Evolutionary conservation across 2,113 vertebrate species (phyloP), one percentile per base, ranked within the genome.

Genomic region (Alouatta palliata): DNA sequence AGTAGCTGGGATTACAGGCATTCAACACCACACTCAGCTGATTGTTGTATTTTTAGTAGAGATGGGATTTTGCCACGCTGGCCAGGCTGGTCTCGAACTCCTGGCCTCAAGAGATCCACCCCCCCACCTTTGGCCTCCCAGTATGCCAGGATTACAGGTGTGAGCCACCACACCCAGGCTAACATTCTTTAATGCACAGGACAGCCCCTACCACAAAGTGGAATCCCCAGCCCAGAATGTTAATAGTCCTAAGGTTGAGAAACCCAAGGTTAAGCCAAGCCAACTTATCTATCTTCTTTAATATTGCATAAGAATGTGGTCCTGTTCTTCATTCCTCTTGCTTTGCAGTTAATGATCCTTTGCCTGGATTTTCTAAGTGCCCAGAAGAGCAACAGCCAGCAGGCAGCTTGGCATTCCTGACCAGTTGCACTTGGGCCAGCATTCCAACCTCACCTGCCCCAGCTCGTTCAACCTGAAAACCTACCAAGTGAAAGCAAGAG

Each of bases 401-500:
- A 4, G 8, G 89, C 6, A 66, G 30, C 5, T 21, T 73, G 87
- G 91, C 97, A 20, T 87, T 95, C 90, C 92, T 77, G 43, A 37
- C 35, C 10, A 7, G 13, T 13, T 25, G 32, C 77, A 45, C 64
- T 82, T 0, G 0, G 2, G 35, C 94, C 80, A 82, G 76, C 95
- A 97, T 97, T 92, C 96, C 64, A 82, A 37, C 79, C 32, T 70
- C 94, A 93, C 91, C 96, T 97, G 89, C 83, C 52, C 5, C 61
- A 70, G 96, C 95, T 97, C 77, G 64, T 92, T 92, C 56, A 35
- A 94, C 4, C 5, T 85, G 83, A 96, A 98, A 70, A 56, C 56
- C 95, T 90, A 76, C 77, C n/a, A 75, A 96, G 89, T 66, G 95
- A 98, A 98, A 96, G 94, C 89, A 94, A 87, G 96, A 64, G 8